A percentile compares a stretch with the other conserved stretches of the same genome.
These are phyloP conservation scores for Solenodon paradoxus DNA, from an alignment of 2,113 vertebrate species.

Conservation along the genomic window DNA sequence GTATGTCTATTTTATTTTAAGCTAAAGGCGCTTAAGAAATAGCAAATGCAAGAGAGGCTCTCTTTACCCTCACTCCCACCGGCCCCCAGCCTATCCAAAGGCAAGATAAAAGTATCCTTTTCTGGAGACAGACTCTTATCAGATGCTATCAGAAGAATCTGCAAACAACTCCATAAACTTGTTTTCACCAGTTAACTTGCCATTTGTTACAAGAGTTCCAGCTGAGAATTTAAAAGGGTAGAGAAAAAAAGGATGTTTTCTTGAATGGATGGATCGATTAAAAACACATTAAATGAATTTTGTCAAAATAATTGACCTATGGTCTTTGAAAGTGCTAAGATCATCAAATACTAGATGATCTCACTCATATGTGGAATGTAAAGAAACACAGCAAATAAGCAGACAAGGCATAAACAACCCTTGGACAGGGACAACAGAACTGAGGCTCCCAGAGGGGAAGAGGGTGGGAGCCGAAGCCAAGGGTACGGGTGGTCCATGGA, in stretches of 20 bases:
- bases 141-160: neutral
- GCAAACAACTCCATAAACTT: neutral
- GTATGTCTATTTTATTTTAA: neutral
- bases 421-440: no score
- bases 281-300: neutral
- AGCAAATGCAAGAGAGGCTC: neutral
- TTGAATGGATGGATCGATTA: neutral
- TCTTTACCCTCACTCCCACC: neutral
- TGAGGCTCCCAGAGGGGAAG: no score
- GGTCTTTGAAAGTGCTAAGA: neutral
- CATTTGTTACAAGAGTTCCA: neutral
- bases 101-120: neutral
- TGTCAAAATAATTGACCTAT: neutral
- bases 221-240: neutral
- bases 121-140: neutral
- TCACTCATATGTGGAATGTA: no score
- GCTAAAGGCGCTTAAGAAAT: neutral
- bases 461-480: no score
- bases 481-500: no score
- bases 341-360: no score
- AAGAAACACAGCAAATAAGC: no score
- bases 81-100: neutral
- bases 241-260: neutral
- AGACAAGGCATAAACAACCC: no score
- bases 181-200: neutral